Evolutionary conservation across 23 tunicate species (phyloP).

Genomic region (Ciona savignyi): DNA sequence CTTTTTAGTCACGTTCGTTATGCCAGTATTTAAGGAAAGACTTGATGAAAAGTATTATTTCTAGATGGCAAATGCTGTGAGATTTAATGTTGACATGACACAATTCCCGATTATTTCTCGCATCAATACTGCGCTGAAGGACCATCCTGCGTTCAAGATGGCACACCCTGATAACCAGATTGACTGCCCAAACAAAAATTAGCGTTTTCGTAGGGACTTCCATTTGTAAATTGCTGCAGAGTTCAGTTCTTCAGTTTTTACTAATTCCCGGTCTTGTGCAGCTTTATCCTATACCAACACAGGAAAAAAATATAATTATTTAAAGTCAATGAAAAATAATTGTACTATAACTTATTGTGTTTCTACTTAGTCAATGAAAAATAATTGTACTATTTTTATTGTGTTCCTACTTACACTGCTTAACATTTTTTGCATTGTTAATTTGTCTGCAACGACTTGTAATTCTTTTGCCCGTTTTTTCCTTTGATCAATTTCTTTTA

Average conservation of each 20-base stretch:
- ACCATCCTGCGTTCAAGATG: constrained; percentile 43
- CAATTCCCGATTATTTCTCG: constrained; percentile 42
- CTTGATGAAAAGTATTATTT: not conserved
- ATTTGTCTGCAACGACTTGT: constrained; percentile 26
- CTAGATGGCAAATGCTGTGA: constrained; percentile 16
- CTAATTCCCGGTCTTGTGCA: constrained; percentile 3
- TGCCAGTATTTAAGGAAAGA: not conserved
- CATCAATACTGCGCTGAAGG: constrained; percentile 26
- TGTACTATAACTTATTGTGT: too few species aligned
- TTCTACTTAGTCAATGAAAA: too few species aligned
- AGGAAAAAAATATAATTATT: too few species aligned
- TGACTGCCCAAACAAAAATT: constrained; percentile 34
- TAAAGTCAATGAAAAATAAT: too few species aligned
- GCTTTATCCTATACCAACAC: too few species aligned
- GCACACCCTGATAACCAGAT: constrained; percentile 58
- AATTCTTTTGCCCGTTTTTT: constrained; percentile 33
- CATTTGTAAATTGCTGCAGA: constrained; percentile 6
- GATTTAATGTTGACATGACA: constrained; percentile 50
- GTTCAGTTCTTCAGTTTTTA: constrained; percentile 1
- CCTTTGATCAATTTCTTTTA: constrained; percentile 31
- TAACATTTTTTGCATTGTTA: constrained; percentile 19
- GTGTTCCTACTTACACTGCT: not conserved
- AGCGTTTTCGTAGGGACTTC: constrained; percentile 5
- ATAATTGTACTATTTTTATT: too few species aligned
- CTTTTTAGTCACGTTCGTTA: not conserved